A percentile compares a stretch with the other conserved stretches of the same genome.
phyloP scores from a whole-genome alignment of 2,797 vertebrate species.

The Anguilla megastoma region DNA sequence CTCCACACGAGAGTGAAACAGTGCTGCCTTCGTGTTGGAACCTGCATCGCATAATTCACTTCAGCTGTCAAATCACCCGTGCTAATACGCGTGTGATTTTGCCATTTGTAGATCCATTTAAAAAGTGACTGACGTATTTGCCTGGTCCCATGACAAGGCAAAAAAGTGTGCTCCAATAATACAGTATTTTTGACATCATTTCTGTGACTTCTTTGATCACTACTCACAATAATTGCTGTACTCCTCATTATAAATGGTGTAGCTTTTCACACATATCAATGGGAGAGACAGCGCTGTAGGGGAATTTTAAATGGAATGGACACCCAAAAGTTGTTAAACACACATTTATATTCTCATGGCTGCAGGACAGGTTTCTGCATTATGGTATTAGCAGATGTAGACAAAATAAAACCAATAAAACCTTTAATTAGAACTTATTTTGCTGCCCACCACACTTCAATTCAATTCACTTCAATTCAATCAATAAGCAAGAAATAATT shows the following conservation, averaged over 20 bases:
- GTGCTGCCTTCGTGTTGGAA: background rate
- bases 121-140: background rate
- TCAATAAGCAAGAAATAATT: conserved; percentile 64
- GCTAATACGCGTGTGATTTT: background rate
- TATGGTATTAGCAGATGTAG: conserved; percentile 60
- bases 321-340: conserved; percentile 62
- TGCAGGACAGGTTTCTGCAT: conserved; percentile 47
- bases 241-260: background rate
- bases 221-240: background rate
- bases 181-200: background rate
- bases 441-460: conserved; percentile 53
- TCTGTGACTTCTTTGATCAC: background rate
- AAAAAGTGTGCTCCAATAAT: background rate
- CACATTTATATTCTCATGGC: conserved; percentile 46
- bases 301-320: conserved; percentile 40
- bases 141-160: background rate
- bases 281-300: background rate
- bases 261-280: background rate
- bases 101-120: background rate
- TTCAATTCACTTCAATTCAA: conserved; percentile 27
- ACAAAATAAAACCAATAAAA: conserved; percentile 32
- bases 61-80: background rate
- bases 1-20: background rate
- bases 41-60: background rate
- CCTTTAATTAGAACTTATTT: conserved; percentile 69